A percentile compares a stretch with the other conserved stretches of the same genome.
These are phyloP conservation scores for Rhynchomys soricoides DNA, from an alignment of 2,113 vertebrate species.

Conservation along the genomic window DNA sequence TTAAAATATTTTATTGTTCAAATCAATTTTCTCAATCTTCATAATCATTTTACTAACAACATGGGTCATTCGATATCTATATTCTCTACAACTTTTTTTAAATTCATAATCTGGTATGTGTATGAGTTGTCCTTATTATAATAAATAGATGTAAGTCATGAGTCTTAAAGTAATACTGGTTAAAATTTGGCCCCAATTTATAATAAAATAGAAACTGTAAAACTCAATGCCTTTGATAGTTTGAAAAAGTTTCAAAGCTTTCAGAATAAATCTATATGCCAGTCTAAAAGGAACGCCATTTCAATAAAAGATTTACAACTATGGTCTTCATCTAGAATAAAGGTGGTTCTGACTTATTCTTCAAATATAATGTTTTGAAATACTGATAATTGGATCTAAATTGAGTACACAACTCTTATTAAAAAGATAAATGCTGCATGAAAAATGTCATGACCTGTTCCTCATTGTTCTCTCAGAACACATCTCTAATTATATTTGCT, in stretches of 20 bases:
- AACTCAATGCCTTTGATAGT: slow-evolving; percentile 84
- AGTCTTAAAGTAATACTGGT: slow-evolving; percentile 76
- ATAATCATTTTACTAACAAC: background rate
- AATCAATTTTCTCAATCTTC: background rate
- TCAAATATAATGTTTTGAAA: slow-evolving; percentile 75
- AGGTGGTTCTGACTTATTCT: slow-evolving; percentile 53
- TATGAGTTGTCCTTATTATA: slow-evolving; percentile 70
- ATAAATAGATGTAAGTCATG: slow-evolving; percentile 76
- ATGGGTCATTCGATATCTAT: background rate
- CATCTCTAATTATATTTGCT: slow-evolving; percentile 75
- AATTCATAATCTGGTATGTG: slow-evolving; percentile 59
- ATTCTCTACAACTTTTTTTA: slow-evolving; percentile 36
- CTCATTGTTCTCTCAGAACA: slow-evolving; percentile 80
- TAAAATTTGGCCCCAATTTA: slow-evolving; percentile 78
- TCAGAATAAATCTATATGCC: slow-evolving; percentile 69
- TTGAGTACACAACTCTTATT: slow-evolving; percentile 70
- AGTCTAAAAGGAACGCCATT: slow-evolving; percentile 56
- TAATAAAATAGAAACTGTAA: slow-evolving; percentile 79
- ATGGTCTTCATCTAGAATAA: slow-evolving; percentile 59
- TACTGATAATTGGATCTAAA: slow-evolving; percentile 74
- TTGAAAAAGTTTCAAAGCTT: slow-evolving; percentile 77
- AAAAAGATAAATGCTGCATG: slow-evolving; percentile 77
- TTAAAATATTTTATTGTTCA: slow-evolving; percentile 38
- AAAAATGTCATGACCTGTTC: slow-evolving; percentile 78
- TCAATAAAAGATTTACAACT: slow-evolving; percentile 50